These are phyloP conservation scores for Cercopithecus diana DNA, from an alignment of 2,797 vertebrate genomes.

Conservation along the genomic window DNA sequence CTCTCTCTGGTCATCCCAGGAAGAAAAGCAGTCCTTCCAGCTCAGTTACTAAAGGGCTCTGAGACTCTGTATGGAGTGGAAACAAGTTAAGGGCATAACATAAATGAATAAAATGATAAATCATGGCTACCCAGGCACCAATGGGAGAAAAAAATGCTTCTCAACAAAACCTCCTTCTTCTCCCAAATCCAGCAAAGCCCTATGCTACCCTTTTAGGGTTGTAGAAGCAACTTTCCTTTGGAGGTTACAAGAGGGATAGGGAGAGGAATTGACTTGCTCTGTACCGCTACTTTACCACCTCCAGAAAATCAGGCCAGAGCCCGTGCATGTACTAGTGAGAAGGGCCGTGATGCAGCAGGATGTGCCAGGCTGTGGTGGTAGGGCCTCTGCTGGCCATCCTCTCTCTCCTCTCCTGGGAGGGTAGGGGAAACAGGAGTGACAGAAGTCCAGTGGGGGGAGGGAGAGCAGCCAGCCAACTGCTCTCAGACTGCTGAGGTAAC, in stretches of 20 bases:
- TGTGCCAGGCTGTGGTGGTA: not conserved
- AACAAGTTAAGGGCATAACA: not conserved
- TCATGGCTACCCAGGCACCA: not conserved
- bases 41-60: not conserved
- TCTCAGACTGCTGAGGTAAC: not conserved
- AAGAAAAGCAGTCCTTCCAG: not conserved
- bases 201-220: not conserved
- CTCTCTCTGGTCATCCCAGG: not conserved
- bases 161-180: not conserved
- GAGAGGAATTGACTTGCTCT: not conserved
- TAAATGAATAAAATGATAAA: not conserved
- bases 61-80: not conserved
- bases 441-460: not conserved
- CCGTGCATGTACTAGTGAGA: not conserved
- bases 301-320: not conserved
- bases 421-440: not conserved
- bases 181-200: not conserved
- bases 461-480: not conserved
- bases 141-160: not conserved
- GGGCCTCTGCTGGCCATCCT: not conserved
- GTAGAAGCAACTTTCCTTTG: not conserved
- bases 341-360: not conserved
- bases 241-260: not conserved
- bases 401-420: not conserved
- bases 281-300: not conserved